Evolutionary conservation across 2,797 vertebrate species (phyloP).

Genomic region (Salmo trutta): DNA sequence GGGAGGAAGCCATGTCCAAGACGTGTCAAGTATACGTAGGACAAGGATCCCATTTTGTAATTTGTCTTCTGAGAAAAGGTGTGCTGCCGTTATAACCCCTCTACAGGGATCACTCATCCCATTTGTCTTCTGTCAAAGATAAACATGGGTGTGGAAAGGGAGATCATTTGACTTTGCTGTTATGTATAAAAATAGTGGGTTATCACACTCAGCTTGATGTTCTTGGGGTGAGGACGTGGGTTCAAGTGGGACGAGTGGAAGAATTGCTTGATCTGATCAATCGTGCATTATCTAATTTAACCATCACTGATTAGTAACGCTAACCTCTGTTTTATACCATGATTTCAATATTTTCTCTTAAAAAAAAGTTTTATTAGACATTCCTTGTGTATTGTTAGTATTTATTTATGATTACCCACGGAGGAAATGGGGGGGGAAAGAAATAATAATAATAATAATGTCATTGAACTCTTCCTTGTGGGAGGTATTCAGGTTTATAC

Average conservation of each 20-base stretch:
- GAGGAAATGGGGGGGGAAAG: conserved; percentile 42
- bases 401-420: conserved; percentile 98
- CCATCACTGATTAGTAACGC: conserved; percentile 73
- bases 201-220: conserved; percentile 51
- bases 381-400: conserved; percentile 95
- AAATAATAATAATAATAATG: conserved; percentile 23
- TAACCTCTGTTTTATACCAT: conserved; percentile 79
- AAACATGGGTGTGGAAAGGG: conserved; percentile 41
- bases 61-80: conserved; percentile 70
- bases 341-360: conserved; percentile 64
- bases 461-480: conserved; percentile 78
- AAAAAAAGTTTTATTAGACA: conserved; percentile 81
- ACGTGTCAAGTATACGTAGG: conserved; percentile 39
- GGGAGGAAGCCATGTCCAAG: conserved; percentile 38
- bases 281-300: conserved; percentile 77
- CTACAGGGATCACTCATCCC: conserved; percentile 58
- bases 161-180: conserved; percentile 40
- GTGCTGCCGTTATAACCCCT: conserved; percentile 64
- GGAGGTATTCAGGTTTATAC: conserved; percentile 85
- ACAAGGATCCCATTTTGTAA: conserved; percentile 60
- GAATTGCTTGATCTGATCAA: conserved; percentile 66
- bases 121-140: conserved; percentile 50
- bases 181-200: conserved; percentile 41
- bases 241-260: conserved; percentile 32
- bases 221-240: conserved; percentile 48